Conservation (phyloP, 2,888 invertebrate species). For the Theretra japonica region DNA sequence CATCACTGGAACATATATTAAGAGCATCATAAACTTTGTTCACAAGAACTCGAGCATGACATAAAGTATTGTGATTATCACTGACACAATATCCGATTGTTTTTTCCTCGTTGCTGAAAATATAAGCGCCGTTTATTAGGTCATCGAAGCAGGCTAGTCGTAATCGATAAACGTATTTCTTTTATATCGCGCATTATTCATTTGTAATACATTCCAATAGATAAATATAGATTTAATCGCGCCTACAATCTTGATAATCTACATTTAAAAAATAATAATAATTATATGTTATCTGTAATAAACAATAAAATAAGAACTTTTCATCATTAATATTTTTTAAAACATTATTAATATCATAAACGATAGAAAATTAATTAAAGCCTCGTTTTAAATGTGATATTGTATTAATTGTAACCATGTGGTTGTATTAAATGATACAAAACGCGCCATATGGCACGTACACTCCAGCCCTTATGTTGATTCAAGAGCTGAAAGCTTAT, state of each 20-base stretch:
- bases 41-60: not conserved
- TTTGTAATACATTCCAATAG: slow-evolving; percentile 15
- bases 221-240: slow-evolving; percentile 18
- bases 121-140: slow-evolving; percentile 13
- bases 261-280: not conserved
- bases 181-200: slow-evolving; percentile 20
- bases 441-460: slow-evolving; percentile 16
- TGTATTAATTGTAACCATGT: not conserved
- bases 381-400: not conserved
- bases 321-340: not conserved
- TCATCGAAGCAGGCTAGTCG: slow-evolving; percentile 7
- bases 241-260: not conserved
- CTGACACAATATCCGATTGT: slow-evolving; percentile 1
- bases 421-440: not conserved
- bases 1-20: not conserved
- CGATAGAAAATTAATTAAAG: not conserved
- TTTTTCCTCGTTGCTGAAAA: not conserved
- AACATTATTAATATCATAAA: not conserved
- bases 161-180: not conserved
- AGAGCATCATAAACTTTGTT: too few species aligned
- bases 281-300: not conserved
- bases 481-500: slow-evolving; percentile 6
- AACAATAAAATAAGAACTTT: not conserved
- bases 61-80: slow-evolving; percentile 1
- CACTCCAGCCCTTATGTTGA: slow-evolving; percentile 2